These are phyloP conservation scores for Hyposoter didymator DNA, from an alignment of 2,888 invertebrate genomes.

Conservation along the genomic window DNA sequence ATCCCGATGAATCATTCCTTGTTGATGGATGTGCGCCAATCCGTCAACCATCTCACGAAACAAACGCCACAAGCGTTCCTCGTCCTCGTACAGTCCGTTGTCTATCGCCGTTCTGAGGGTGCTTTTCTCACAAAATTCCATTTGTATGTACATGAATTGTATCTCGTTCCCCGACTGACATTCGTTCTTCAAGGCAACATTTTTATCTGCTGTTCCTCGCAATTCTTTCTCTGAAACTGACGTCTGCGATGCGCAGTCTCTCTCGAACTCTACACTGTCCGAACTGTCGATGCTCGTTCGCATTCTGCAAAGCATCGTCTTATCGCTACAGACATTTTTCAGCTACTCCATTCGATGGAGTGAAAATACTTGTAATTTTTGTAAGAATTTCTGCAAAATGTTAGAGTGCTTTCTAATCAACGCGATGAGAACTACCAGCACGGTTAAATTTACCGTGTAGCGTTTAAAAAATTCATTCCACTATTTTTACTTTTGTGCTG, in stretches of 20 bases:
- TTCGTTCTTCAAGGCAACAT: conserved; percentile 62
- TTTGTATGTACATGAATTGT: conserved; percentile 96
- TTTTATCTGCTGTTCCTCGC: conserved; percentile 61
- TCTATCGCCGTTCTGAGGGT: conserved; percentile 96
- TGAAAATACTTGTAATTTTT: too few species aligned
- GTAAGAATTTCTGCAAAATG: too few species aligned
- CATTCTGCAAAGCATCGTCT: conserved; percentile 70
- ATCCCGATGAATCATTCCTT: conserved; percentile 95
- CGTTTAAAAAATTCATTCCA: too few species aligned
- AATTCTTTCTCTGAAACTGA: conserved; percentile 65
- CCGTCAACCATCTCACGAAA: conserved; percentile 98
- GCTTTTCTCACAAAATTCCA: conserved; percentile 99
- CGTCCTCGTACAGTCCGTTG: conserved; percentile 90
- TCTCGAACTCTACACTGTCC: conserved; percentile 88
- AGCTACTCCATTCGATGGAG: too few species aligned
- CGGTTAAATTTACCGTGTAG: too few species aligned
- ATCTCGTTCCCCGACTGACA: conserved; percentile 81
- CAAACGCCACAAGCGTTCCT: conserved; percentile 94
- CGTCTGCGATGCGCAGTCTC: conserved; percentile 78
- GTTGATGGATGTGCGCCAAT: conserved; percentile 95
- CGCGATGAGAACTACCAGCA: too few species aligned
- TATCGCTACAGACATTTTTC: conserved; percentile 21
- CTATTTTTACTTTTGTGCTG: too few species aligned
- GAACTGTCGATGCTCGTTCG: conserved; percentile 85
- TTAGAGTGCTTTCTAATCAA: too few species aligned